phyloP scores from a whole-genome alignment of 1,140 invertebrate species.

The Sogatella furcifera region DNA sequence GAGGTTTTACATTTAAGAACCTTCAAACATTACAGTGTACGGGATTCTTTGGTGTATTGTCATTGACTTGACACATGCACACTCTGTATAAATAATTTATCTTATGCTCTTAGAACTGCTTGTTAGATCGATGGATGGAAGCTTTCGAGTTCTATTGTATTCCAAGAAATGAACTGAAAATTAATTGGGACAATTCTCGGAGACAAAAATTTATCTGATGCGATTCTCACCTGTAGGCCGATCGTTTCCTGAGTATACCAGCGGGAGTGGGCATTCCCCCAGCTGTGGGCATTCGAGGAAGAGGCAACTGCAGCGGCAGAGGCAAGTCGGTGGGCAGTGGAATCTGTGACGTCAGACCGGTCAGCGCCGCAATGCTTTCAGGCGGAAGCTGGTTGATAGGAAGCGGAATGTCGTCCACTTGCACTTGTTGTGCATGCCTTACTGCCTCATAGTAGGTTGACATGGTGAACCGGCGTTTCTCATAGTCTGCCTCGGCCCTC shows the following conservation, averaged over 20 bases:
- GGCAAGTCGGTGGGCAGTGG: constrained; percentile 61
- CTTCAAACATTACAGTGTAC: too few species aligned
- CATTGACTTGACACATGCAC: too few species aligned
- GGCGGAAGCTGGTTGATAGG: constrained; percentile 44
- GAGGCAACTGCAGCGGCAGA: constrained; percentile 37
- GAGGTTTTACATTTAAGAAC: too few species aligned
- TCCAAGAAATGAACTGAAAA: too few species aligned
- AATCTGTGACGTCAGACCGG: constrained; percentile 58
- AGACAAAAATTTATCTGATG: too few species aligned
- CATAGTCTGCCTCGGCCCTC: constrained; percentile 85
- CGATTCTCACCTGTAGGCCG: constrained; percentile 38
- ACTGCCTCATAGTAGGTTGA: constrained; percentile 93
- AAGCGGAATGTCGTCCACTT: constrained; percentile 90
- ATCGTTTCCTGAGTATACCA: constrained; percentile 65
- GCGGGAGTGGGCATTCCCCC: constrained; percentile 33
- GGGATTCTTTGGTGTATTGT: too few species aligned
- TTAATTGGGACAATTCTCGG: too few species aligned
- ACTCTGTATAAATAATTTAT: too few species aligned
- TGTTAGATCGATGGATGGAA: too few species aligned
- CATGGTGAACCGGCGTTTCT: constrained; percentile 72
- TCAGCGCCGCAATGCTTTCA: constrained; percentile 27
- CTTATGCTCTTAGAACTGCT: too few species aligned
- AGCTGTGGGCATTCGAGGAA: constrained; percentile 33
- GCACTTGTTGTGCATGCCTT: constrained; percentile 82
- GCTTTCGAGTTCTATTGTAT: too few species aligned